These are phyloP conservation scores for Pempheris klunzingeri DNA, from an alignment of 2,797 vertebrate species.

Conservation along the genomic window DNA sequence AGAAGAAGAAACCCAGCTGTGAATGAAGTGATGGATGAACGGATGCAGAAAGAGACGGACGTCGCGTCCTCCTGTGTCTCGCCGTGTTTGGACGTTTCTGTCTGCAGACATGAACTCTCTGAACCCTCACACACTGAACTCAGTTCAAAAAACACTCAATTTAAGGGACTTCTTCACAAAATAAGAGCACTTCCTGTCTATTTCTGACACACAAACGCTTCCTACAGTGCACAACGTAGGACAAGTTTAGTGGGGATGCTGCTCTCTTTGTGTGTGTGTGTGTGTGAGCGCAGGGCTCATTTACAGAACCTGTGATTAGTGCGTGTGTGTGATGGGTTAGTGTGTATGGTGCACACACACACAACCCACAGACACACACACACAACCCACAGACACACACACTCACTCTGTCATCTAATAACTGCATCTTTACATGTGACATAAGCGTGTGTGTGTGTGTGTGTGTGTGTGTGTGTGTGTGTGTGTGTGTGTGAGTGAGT, in stretches of 20 bases:
- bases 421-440: background rate
- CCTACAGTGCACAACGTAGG: background rate
- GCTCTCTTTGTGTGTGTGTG: background rate
- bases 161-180: background rate
- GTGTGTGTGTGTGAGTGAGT: slow-evolving; percentile 7
- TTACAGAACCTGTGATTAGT: slow-evolving; percentile 13
- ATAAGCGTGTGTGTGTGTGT: background rate
- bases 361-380: background rate
- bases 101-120: slow-evolving; percentile 17
- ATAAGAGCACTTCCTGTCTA: background rate
- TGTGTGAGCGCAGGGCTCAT: background rate
- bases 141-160: background rate
- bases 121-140: slow-evolving; percentile 24
- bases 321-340: background rate
- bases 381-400: background rate
- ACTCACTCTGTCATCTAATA: background rate
- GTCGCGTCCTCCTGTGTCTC: background rate
- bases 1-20: too few species aligned
- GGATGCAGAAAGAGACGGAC: background rate
- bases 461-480: slow-evolving; percentile 3
- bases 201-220: too few species aligned
- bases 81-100: slow-evolving; percentile 11
- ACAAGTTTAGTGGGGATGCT: background rate
- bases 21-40: background rate
- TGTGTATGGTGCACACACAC: background rate